phyloP scores from a whole-genome alignment of 1,140 invertebrate genomes.

The Pseudoatta argentina region DNA sequence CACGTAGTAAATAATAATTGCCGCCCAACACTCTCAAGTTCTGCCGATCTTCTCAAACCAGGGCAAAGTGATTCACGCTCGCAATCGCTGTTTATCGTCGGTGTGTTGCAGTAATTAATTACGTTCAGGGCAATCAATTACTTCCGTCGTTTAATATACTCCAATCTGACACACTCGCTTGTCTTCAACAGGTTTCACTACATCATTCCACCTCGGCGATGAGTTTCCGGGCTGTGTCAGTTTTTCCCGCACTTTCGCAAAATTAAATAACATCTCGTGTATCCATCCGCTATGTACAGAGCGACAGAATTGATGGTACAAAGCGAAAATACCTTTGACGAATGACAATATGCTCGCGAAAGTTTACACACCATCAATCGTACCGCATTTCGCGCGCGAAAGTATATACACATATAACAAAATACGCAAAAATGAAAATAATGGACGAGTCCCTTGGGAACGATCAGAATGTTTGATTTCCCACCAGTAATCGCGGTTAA shows the following conservation, averaged over 20 bases:
- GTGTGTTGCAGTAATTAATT: slow-evolving; percentile 36
- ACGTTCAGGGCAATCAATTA: slow-evolving; percentile 42
- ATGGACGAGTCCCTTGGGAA: neutral
- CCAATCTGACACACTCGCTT: neutral
- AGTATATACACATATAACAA: slow-evolving; percentile 18
- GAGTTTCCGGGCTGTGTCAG: neutral
- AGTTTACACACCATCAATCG: slow-evolving; percentile 6
- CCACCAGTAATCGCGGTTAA: neutral
- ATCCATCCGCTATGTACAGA: neutral
- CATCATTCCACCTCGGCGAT: neutral
- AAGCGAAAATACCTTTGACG: neutral
- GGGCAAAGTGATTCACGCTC: neutral
- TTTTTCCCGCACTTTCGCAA: neutral
- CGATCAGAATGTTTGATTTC: neutral
- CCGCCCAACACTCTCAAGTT: neutral
- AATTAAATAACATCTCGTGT: slow-evolving; percentile 44
- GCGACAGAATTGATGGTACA: slow-evolving; percentile 16
- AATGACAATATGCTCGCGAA: neutral
- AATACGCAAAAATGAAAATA: slow-evolving; percentile 13
- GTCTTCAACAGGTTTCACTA: slow-evolving; percentile 46
- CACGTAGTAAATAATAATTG: slow-evolving; percentile 36
- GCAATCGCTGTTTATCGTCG: slow-evolving; percentile 14
- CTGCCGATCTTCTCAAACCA: neutral
- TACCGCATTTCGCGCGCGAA: neutral
- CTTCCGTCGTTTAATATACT: slow-evolving; percentile 18